Percentiles rank a stretch among this genome's conserved stretches.
Conservation (phyloP, 2,888 invertebrate species). For the Melanotus villosus region DNA sequence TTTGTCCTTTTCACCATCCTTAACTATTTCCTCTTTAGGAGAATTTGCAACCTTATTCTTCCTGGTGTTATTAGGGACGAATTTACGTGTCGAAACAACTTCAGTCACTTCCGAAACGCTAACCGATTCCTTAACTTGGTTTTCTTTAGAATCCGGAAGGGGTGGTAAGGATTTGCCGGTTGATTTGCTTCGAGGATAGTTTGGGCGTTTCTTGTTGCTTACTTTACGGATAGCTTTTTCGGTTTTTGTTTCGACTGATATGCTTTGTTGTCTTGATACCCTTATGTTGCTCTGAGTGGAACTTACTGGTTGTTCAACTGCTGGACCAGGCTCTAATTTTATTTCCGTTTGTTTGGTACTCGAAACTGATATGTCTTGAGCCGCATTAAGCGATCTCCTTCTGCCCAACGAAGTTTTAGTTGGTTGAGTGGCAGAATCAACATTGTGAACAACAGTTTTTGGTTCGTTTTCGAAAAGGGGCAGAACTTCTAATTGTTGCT, state of each 20-base stretch:
- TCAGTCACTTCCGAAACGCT: slow-evolving; percentile 2
- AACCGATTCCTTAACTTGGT: slow-evolving; percentile 16
- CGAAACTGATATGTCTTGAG: slow-evolving; percentile 53
- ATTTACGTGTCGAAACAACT: neutral
- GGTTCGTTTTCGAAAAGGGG: slow-evolving; percentile 65
- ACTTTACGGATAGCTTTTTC: slow-evolving; percentile 43
- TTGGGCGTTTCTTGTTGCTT: slow-evolving; percentile 17
- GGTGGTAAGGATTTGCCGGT: neutral
- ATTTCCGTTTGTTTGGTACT: slow-evolving; percentile 59
- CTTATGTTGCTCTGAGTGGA: slow-evolving; percentile 27
- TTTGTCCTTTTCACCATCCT: no score
- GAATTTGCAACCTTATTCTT: neutral
- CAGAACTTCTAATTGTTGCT: slow-evolving; percentile 64
- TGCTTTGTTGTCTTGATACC: slow-evolving; percentile 33
- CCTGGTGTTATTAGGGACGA: neutral
- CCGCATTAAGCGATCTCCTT: neutral
- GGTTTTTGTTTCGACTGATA: slow-evolving; percentile 54
- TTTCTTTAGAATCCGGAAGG: neutral
- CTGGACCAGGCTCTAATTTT: slow-evolving; percentile 41
- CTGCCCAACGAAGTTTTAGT: neutral
- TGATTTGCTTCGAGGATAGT: neutral
- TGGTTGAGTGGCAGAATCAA: slow-evolving; percentile 32
- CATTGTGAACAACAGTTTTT: slow-evolving; percentile 56
- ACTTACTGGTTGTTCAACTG: slow-evolving; percentile 23
- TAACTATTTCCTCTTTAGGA: neutral